Evolutionary conservation across 2,888 invertebrate genomes (phyloP).

Genomic region (Xanthorhoe designata): DNA sequence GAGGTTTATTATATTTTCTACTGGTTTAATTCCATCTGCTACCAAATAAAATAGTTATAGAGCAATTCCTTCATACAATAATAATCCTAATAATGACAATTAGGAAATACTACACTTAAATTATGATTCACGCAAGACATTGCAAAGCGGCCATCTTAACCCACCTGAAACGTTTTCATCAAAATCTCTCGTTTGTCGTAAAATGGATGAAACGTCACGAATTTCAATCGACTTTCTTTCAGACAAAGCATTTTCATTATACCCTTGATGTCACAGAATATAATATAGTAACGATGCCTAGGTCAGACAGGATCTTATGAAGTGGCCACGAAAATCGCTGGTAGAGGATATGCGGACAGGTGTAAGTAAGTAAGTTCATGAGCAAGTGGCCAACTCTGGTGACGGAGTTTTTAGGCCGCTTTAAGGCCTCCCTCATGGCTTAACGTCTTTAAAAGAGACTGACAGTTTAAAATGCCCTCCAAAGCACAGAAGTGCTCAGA

Average conservation of each 20-base stretch:
- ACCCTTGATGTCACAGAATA: neutral
- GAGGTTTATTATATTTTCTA: too few relatives aligned
- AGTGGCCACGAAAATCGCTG: neutral
- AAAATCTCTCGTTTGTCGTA: neutral
- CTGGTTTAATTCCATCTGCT: too few relatives aligned
- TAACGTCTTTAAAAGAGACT: too few relatives aligned
- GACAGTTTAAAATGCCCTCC: too few relatives aligned
- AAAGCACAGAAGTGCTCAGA: too few relatives aligned
- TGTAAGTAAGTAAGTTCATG: too few relatives aligned
- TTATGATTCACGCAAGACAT: neutral
- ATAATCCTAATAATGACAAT: too few relatives aligned
- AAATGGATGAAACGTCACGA: neutral
- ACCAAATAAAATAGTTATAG: too few relatives aligned
- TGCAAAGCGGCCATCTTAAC: neutral
- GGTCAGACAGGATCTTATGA: neutral
- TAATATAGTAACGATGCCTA: neutral
- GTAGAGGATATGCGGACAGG: neutral
- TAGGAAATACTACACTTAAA: too few relatives aligned
- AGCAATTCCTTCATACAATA: neutral
- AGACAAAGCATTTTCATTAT: slow-evolving; percentile 1
- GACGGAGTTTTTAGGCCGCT: too few relatives aligned
- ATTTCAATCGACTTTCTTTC: neutral
- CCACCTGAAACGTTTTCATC: neutral
- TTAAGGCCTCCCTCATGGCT: too few relatives aligned
- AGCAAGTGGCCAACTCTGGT: too few relatives aligned